Conservation (phyloP, 1,140 invertebrate species). For the Akabosia matsudoensis region DNA sequence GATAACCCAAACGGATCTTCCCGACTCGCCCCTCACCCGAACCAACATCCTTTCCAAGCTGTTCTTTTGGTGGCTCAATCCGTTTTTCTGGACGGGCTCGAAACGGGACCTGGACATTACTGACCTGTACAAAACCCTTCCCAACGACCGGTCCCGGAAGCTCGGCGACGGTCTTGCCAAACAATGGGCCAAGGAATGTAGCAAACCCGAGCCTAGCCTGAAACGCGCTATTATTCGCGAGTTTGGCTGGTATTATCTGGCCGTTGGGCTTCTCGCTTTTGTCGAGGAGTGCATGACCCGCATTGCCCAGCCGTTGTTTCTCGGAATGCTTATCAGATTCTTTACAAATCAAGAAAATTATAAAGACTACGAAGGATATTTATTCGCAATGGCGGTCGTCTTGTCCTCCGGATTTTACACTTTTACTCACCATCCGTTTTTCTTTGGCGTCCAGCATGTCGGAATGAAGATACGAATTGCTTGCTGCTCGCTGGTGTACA, state of each 20-base stretch:
- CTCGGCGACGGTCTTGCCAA: conserved; percentile 43
- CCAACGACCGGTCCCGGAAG: conserved; percentile 27
- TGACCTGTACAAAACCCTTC: conserved; percentile 49
- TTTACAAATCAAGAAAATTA: conserved; percentile 43
- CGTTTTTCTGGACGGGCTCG: conserved; percentile 43
- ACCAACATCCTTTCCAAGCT: conserved; percentile 36
- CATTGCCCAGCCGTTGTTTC: conserved; percentile 46
- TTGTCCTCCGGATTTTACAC: conserved; percentile 53
- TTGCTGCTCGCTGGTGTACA: conserved; percentile 57
- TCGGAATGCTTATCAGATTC: conserved; percentile 50
- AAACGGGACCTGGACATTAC: conserved; percentile 48
- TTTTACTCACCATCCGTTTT: conserved; percentile 59
- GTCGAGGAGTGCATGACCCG: conserved; percentile 50
- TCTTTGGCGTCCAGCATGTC: conserved; percentile 54
- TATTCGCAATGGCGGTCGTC: conserved; percentile 50
- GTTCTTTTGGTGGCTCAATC: conserved; percentile 46
- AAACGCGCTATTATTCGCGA: conserved; percentile 48
- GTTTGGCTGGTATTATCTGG: conserved; percentile 51
- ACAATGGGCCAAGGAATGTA: conserved; percentile 52
- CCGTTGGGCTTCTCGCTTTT: conserved; percentile 52
- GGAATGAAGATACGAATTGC: conserved; percentile 59
- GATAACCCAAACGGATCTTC: conserved; percentile 1
- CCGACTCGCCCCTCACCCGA: conserved; percentile 24
- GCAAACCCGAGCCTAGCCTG: conserved; percentile 48
- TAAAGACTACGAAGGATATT: conserved; percentile 43